Evolutionary conservation across 2,797 vertebrate genomes (phyloP).

Genomic region (Oryzias dopingdopingensis): DNA sequence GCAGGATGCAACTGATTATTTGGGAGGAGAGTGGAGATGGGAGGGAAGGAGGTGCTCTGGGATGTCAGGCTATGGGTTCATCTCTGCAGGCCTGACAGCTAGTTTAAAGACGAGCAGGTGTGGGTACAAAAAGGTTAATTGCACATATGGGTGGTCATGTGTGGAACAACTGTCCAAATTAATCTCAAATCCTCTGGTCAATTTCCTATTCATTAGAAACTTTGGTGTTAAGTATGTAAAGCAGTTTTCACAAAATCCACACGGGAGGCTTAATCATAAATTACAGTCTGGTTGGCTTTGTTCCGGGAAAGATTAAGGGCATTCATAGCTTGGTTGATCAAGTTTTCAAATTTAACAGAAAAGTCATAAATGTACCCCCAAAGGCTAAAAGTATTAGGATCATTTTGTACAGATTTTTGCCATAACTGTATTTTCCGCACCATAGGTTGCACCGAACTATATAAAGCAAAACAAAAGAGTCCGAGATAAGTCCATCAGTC

Average conservation of each 20-base stretch:
- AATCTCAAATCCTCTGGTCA: constrained; percentile 43
- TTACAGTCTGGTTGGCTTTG: constrained; percentile 15
- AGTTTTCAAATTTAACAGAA: not conserved
- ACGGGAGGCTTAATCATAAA: constrained; percentile 7
- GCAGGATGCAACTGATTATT: constrained; percentile 62
- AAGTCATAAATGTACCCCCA: no score
- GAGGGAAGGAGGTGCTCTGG: constrained; percentile 3
- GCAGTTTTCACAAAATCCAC: constrained; percentile 20
- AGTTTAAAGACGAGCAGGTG: constrained; percentile 45
- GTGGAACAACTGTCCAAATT: constrained; percentile 34
- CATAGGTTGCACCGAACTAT: no score
- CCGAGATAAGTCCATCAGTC: no score
- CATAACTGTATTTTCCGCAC: no score
- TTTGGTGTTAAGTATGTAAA: constrained; percentile 18
- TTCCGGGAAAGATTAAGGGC: constrained; percentile 6
- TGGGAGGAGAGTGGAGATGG: constrained; percentile 10
- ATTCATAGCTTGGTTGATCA: not conserved
- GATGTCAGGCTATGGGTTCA: constrained; percentile 22
- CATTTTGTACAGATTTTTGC: no score
- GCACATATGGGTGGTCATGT: constrained; percentile 31
- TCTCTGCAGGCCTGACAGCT: constrained; percentile 43
- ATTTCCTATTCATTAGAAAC: constrained; percentile 17
- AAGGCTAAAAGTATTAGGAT: no score
- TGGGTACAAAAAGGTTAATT: constrained; percentile 42
- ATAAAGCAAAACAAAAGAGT: no score